Conservation (phyloP, 2,797 vertebrate genomes). For the Euthynnus affinis region DNA sequence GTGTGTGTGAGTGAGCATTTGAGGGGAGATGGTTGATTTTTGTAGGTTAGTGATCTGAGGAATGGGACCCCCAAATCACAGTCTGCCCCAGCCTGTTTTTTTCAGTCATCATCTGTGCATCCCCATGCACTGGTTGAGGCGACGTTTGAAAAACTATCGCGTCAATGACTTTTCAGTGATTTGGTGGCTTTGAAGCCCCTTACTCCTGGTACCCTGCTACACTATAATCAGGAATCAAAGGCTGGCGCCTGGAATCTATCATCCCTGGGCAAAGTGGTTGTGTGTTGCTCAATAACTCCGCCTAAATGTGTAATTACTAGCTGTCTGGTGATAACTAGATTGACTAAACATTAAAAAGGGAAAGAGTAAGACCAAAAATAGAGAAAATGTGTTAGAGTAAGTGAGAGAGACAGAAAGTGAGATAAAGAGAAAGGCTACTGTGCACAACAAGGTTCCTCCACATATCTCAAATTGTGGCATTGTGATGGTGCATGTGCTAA, state of each 20-base stretch:
- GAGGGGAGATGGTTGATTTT: slow-evolving; percentile 68
- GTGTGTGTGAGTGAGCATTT: slow-evolving; percentile 62
- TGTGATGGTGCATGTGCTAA: slow-evolving; percentile 67
- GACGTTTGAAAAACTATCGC: slow-evolving; percentile 58
- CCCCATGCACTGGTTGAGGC: slow-evolving; percentile 47
- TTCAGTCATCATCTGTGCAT: slow-evolving; percentile 61
- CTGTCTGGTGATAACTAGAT: slow-evolving; percentile 77
- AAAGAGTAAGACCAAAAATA: slow-evolving; percentile 33
- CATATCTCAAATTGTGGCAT: slow-evolving; percentile 63
- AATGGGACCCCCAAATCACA: slow-evolving; percentile 68
- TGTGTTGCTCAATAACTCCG: slow-evolving; percentile 78
- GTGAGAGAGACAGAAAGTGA: slow-evolving; percentile 33
- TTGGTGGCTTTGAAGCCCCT: slow-evolving; percentile 82
- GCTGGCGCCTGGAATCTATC: slow-evolving; percentile 76
- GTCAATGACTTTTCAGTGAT: slow-evolving; percentile 80
- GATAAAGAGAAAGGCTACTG: slow-evolving; percentile 37
- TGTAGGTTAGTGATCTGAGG: slow-evolving; percentile 77
- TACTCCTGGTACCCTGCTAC: slow-evolving; percentile 58
- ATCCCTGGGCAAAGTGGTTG: slow-evolving; percentile 75
- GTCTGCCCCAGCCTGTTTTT: slow-evolving; percentile 31
- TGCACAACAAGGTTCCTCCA: slow-evolving; percentile 57
- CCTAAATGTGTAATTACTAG: slow-evolving; percentile 82
- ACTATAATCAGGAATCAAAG: slow-evolving; percentile 86
- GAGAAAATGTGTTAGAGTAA: slow-evolving; percentile 38
- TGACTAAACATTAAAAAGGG: slow-evolving; percentile 63